phyloP scores from a whole-genome alignment of 2,797 vertebrate genomes.

The Podarcis siculus region DNA sequence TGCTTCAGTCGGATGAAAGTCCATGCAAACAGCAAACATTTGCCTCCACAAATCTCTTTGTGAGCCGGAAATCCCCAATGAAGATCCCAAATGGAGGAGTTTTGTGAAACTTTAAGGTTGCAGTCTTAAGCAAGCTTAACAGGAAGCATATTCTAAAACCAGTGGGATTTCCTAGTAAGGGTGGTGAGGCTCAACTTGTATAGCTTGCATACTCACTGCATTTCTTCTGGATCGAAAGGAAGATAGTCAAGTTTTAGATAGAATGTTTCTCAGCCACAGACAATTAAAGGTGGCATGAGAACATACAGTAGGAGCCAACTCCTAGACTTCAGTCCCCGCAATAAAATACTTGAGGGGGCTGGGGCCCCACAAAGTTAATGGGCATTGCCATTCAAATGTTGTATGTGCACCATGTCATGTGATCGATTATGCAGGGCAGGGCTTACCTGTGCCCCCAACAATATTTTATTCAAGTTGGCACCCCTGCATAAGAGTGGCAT shows the following conservation, averaged over 20 bases:
- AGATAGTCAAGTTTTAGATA: not conserved
- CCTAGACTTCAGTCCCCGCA: too few relatives aligned
- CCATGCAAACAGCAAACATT: slow-evolving; percentile 2
- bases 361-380: too few relatives aligned
- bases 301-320: not conserved
- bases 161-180: not conserved
- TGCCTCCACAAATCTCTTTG: not conserved
- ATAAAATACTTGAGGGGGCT: too few relatives aligned
- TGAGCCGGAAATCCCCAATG: not conserved
- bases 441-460: too few relatives aligned
- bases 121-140: not conserved
- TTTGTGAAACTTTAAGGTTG: not conserved
- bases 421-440: too few relatives aligned
- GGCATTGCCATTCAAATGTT: too few relatives aligned
- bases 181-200: not conserved
- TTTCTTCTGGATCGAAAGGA: not conserved
- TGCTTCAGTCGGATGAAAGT: slow-evolving; percentile 5
- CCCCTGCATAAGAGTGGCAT: not conserved
- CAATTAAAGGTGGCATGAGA: not conserved
- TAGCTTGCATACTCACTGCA: not conserved
- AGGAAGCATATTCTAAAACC: not conserved
- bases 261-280: not conserved
- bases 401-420: too few relatives aligned
- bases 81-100: not conserved
- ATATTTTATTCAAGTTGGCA: too few relatives aligned